These are phyloP conservation scores for Eulemur albifrons DNA, from an alignment of 2,797 vertebrate species.

Conservation along the genomic window DNA sequence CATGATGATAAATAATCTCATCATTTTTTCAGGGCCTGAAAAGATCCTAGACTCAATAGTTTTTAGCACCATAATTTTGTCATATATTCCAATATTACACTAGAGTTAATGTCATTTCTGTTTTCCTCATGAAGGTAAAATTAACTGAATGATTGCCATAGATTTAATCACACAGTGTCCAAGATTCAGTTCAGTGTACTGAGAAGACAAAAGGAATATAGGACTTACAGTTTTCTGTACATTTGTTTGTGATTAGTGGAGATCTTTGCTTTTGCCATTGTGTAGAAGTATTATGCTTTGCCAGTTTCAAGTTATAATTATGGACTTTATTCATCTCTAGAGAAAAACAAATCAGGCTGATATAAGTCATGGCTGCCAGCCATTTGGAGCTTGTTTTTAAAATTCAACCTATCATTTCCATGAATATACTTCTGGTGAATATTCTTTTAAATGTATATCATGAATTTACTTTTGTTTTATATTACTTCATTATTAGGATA, in stretches of 20 bases:
- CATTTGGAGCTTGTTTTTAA: background rate
- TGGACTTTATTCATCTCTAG: background rate
- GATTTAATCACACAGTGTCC: background rate
- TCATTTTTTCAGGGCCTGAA: background rate
- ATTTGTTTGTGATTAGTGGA: background rate
- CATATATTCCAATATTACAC: background rate
- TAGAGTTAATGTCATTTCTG: background rate
- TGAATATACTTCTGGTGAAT: background rate
- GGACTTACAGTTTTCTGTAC: constrained; percentile 33
- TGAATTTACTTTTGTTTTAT: background rate
- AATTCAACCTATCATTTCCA: background rate
- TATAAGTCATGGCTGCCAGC: background rate
- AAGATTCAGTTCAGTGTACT: background rate
- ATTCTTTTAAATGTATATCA: background rate
- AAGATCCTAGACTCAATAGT: background rate
- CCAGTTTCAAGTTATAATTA: background rate
- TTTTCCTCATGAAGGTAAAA: background rate
- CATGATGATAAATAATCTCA: background rate
- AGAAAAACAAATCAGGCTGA: background rate
- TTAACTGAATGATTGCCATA: background rate
- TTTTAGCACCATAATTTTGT: background rate
- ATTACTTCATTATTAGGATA: background rate
- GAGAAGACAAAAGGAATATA: background rate
- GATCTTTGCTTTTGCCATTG: background rate
- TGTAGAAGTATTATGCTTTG: background rate